These are phyloP conservation scores for Rhombomys opimus DNA, from an alignment of 2,113 vertebrate species.

Conservation along the genomic window DNA sequence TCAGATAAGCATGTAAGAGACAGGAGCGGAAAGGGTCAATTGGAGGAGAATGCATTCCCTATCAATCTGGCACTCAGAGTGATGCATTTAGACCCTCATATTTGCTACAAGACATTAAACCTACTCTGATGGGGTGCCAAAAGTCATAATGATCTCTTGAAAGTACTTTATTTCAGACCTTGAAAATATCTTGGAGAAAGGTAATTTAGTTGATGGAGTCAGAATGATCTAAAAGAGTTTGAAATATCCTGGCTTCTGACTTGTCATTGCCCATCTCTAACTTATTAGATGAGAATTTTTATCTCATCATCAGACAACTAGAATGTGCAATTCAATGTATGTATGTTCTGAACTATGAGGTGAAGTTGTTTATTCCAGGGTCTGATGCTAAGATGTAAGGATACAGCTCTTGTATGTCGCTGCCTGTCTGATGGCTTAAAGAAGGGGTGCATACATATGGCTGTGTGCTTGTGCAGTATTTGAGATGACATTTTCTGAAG, in stretches of 20 bases:
- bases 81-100: slow-evolving; percentile 45
- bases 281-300: not conserved
- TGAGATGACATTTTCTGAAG: not conserved
- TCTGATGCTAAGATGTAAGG: not conserved
- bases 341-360: not conserved
- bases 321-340: not conserved
- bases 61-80: slow-evolving; percentile 2
- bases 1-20: not conserved
- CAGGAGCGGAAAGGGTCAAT: slow-evolving; percentile 28
- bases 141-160: slow-evolving; percentile 58
- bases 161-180: slow-evolving; percentile 69
- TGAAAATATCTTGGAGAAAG: slow-evolving; percentile 62
- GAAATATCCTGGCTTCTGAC: not conserved
- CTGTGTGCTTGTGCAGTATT: not conserved
- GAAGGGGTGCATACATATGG: no score
- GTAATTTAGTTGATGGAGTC: slow-evolving; percentile 69
- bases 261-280: not conserved
- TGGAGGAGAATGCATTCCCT: slow-evolving; percentile 17
- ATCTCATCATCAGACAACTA: not conserved
- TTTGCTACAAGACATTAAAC: slow-evolving; percentile 38
- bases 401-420: not conserved
- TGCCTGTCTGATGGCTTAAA: not conserved
- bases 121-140: slow-evolving; percentile 41
- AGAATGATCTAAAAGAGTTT: slow-evolving; percentile 53
- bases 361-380: not conserved